Conservation (phyloP, 2,888 invertebrate species). For the Hyposoter dolosus region DNA sequence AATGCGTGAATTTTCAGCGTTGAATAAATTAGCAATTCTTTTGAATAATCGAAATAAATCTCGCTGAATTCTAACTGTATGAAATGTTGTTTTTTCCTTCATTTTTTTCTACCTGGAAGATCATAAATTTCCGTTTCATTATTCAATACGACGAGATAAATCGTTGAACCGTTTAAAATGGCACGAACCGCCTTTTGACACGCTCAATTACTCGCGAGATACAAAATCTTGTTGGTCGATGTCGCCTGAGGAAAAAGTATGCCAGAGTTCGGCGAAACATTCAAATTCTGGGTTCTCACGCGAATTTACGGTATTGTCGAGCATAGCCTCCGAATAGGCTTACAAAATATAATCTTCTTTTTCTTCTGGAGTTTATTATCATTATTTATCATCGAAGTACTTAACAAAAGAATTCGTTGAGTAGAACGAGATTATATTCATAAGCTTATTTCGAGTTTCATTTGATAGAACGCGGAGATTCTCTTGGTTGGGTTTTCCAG, state of each 20-base stretch:
- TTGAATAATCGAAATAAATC: not conserved
- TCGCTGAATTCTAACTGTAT: not conserved
- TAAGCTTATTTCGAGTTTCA: slow-evolving; percentile 63
- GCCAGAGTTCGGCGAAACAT: not conserved
- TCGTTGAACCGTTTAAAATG: slow-evolving; percentile 14
- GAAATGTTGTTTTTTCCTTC: not conserved
- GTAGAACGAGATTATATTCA: slow-evolving; percentile 61
- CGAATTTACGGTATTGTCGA: slow-evolving; percentile 1
- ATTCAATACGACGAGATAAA: not conserved
- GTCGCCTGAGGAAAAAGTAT: not conserved
- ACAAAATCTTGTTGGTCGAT: slow-evolving; percentile 7
- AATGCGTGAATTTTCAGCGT: slow-evolving; percentile 15
- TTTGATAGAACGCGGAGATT: slow-evolving; percentile 39
- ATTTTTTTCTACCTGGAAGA: not conserved
- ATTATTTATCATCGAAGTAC: slow-evolving; percentile 29
- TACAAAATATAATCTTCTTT: slow-evolving; percentile 42
- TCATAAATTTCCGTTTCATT: not conserved
- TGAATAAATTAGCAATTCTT: slow-evolving; percentile 18
- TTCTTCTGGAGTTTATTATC: slow-evolving; percentile 36
- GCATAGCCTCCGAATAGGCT: slow-evolving; percentile 36
- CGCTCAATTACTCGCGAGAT: slow-evolving; percentile 40
- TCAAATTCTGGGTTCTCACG: not conserved
- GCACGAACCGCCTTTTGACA: slow-evolving; percentile 18
- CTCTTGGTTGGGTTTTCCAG: slow-evolving; percentile 36
- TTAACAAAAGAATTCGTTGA: slow-evolving; percentile 35